phyloP scores from a whole-genome alignment of 2,113 vertebrate species.

The Ceyx melanurus region DNA sequence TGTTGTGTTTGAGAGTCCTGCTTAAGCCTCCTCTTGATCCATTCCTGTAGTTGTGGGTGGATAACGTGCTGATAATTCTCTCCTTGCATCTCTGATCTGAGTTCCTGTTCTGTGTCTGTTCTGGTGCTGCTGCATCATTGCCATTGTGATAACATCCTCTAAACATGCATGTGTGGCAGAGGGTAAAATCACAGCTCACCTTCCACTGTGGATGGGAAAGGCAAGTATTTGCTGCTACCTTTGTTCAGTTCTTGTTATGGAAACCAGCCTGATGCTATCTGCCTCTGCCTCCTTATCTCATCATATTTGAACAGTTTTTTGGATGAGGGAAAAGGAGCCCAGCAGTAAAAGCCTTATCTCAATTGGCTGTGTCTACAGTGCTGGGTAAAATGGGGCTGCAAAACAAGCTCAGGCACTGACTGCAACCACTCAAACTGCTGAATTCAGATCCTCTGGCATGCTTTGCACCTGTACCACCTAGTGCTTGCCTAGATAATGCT shows the following conservation, averaged over 20 bases:
- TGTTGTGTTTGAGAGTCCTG: background rate
- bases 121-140: background rate
- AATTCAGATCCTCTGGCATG: background rate
- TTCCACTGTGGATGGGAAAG: background rate
- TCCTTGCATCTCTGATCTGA: background rate
- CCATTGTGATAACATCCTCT: background rate
- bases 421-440: background rate
- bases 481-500: background rate
- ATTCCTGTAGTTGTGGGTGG: background rate
- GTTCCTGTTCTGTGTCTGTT: background rate
- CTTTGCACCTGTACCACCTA: background rate
- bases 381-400: background rate
- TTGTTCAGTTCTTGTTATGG: background rate
- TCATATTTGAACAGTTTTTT: background rate
- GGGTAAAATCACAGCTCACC: background rate
- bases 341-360: conserved; percentile 43
- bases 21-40: background rate
- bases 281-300: background rate
- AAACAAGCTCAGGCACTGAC: background rate
- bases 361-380: background rate
- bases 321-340: background rate
- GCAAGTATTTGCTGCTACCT: background rate
- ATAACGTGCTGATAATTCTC: background rate
- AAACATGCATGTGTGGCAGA: background rate
- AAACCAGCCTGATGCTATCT: background rate